Evolutionary conservation across 1,140 invertebrate genomes (phyloP), one percentile per base, ranked within the genome.

Genomic region (Drosophila cardini): DNA sequence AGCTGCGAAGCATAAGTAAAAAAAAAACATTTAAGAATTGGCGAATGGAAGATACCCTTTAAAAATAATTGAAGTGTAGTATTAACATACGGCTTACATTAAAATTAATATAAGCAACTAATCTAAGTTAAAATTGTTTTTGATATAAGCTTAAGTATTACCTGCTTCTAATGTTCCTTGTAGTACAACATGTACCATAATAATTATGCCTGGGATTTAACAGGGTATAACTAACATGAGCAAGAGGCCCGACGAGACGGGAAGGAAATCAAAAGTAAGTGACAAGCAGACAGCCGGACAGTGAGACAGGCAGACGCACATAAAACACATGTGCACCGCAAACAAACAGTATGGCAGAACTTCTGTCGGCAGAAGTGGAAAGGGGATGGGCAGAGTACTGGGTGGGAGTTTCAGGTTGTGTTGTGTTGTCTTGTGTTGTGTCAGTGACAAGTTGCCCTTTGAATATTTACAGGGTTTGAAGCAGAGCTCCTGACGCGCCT

Each of bases 201-300:
- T 10, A 32, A 8, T 15, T 30, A 32, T 21, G 26, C 4, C 11
- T 2, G 4, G 15, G 6, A 3, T 9, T 18, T 1, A 26, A 46
- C 36, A 62, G 67, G 58, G 53, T 72, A 67, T 58, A 2, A 26
- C 18, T 36, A 38, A 46, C 30, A 32, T 34, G 15, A 53, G 53
- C 48, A 67, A 46, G 42, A 43, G 26, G 52, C 40, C 18, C 32
- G 62, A 40, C 63, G 57, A 62, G 75, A 40, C 65, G 64, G 68
- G 80, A 74, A 76, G 80, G 83, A 86, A 86, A 83, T 89, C 83
- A 86, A 86, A 86, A 83, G 83, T 87, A 87, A 86, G 79, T 89
- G 83, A 87, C 83, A 86, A 82, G 76, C 83, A 72, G 83, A 86
- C 83, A 86, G 84, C 61, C 76, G 76, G 83, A 86, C 83, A 26